These are phyloP conservation scores for Mesorhabditis belari DNA, from an alignment of 2,888 invertebrate species.

Conservation along the genomic window DNA sequence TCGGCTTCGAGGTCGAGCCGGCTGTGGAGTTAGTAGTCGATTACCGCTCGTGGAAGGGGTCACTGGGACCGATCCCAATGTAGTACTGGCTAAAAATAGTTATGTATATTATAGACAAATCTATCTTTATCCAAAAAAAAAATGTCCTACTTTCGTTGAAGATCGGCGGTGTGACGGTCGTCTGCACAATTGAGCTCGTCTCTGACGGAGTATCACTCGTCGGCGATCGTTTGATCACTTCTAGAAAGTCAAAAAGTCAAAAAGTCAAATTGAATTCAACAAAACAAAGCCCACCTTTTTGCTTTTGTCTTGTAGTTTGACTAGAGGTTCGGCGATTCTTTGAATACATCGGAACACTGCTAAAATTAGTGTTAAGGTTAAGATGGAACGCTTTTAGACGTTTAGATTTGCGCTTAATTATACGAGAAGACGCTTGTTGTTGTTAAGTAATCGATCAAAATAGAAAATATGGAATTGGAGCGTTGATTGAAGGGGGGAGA, in stretches of 20 bases:
- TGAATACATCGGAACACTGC: background rate
- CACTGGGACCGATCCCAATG: background rate
- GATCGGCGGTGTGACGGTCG: background rate
- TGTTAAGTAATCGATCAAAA: too few species aligned
- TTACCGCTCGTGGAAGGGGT: background rate
- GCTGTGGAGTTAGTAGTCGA: background rate
- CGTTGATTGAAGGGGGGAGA: too few species aligned
- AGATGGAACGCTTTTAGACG: too few species aligned
- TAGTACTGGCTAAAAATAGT: background rate
- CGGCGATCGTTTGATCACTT: background rate
- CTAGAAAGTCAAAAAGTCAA: background rate
- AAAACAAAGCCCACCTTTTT: background rate
- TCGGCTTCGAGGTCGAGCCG: conserved; percentile 34
- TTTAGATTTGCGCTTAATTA: too few species aligned
- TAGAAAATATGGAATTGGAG: too few species aligned
- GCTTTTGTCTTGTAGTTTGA: background rate
- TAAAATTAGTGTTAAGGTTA: too few species aligned
- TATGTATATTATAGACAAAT: background rate
- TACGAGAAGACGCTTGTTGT: too few species aligned
- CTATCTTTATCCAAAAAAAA: background rate
- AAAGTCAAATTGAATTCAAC: background rate
- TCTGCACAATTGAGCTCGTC: background rate
- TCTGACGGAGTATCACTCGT: background rate
- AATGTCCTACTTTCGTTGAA: background rate
- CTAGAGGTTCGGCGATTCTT: background rate